phyloP scores from a whole-genome alignment of 2,113 vertebrate species.

The Hylia prasina region DNA sequence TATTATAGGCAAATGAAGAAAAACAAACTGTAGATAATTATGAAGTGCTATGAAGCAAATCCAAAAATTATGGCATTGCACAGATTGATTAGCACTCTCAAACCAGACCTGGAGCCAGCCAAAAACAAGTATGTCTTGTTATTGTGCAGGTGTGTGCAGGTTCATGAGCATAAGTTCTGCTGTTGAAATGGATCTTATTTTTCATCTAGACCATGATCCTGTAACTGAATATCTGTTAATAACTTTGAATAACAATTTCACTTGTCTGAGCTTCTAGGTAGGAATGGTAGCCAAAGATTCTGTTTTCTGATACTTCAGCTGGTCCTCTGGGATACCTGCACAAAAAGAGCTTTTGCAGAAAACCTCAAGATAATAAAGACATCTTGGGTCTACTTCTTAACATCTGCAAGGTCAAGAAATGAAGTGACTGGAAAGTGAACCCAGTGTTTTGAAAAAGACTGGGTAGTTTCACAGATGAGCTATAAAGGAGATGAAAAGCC shows the following conservation, averaged over 20 bases:
- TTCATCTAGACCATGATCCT: slow-evolving; percentile 28
- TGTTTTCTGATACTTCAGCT: slow-evolving; percentile 15
- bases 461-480: not conserved
- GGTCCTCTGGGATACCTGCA: slow-evolving; percentile 29
- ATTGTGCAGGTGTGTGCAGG: slow-evolving; percentile 51
- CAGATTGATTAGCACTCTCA: slow-evolving; percentile 26
- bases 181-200: slow-evolving; percentile 21
- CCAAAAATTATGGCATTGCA: slow-evolving; percentile 37
- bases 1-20: slow-evolving; percentile 45
- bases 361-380: not conserved
- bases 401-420: not conserved
- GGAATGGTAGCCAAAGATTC: not conserved
- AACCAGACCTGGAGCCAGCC: not conserved
- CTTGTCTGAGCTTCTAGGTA: not conserved
- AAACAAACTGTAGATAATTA: slow-evolving; percentile 54
- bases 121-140: slow-evolving; percentile 10
- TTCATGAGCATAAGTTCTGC: slow-evolving; percentile 26
- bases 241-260: slow-evolving; percentile 58
- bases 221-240: slow-evolving; percentile 71
- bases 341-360: not conserved
- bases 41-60: slow-evolving; percentile 63
- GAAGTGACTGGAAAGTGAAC: not conserved
- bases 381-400: not conserved
- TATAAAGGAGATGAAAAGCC: not conserved
- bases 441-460: not conserved